Evolutionary conservation across 2,888 invertebrate genomes (phyloP).

Genomic region (Nemotelus pantherinus): DNA sequence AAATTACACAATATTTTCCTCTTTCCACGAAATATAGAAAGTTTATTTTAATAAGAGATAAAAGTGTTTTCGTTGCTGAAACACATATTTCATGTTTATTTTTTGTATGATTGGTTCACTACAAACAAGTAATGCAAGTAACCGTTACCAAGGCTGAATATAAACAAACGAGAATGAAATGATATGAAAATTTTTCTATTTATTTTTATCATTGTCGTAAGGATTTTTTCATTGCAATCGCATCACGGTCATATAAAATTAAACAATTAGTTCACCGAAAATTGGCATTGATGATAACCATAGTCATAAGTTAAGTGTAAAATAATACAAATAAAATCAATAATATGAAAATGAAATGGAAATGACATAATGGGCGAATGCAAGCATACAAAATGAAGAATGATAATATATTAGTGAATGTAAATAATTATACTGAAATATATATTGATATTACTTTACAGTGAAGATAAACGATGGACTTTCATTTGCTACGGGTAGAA

Average conservation of each 20-base stretch:
- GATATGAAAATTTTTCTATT: conserved; percentile 6
- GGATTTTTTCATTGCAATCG: background rate
- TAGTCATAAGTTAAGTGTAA: conserved; percentile 36
- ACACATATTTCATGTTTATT: no score
- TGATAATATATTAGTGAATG: conserved; percentile 43
- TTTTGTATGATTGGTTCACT: background rate
- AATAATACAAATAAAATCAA: conserved; percentile 24
- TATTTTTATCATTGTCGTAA: background rate
- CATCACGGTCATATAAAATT: conserved; percentile 15
- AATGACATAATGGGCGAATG: background rate
- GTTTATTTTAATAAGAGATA: no score
- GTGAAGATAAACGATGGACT: conserved; percentile 15
- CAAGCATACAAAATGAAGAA: conserved; percentile 13
- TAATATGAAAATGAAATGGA: conserved; percentile 4
- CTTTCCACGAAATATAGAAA: no score
- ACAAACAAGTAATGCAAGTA: background rate
- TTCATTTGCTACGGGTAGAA: background rate
- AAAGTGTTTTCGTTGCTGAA: no score
- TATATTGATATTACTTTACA: conserved; percentile 52
- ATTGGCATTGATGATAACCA: conserved; percentile 30
- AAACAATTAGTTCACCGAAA: conserved; percentile 29
- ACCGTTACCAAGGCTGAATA: no score
- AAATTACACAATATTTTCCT: no score
- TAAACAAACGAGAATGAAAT: no score
- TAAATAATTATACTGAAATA: conserved; percentile 46